Conservation (phyloP, 2,888 invertebrate species). For the Acleris laterana region DNA sequence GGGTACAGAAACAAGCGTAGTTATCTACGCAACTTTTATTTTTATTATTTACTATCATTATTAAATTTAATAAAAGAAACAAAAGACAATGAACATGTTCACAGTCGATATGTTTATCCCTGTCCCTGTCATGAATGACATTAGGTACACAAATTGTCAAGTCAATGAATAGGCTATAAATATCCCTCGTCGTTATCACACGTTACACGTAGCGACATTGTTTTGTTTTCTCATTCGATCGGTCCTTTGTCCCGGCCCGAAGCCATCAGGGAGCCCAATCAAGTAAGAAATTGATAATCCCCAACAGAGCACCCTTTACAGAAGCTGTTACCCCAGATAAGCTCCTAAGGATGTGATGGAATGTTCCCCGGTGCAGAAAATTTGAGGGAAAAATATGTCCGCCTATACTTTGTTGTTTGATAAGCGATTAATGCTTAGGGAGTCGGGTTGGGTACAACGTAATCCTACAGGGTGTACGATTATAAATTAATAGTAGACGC, state of each 20-base stretch:
- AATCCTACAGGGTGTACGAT: not conserved
- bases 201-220: slow-evolving; percentile 34
- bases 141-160: not conserved
- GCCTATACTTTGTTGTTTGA: slow-evolving; percentile 40
- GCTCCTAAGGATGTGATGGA: slow-evolving; percentile 67
- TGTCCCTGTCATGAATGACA: not conserved
- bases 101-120: not conserved
- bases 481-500: not conserved
- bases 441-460: not conserved
- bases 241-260: slow-evolving; percentile 68
- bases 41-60: no score
- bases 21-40: no score
- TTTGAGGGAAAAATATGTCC: slow-evolving; percentile 50
- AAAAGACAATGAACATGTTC: no score
- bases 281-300: slow-evolving; percentile 82
- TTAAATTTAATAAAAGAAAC: no score
- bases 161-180: not conserved
- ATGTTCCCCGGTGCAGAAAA: slow-evolving; percentile 62
- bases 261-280: slow-evolving; percentile 78
- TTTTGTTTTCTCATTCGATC: slow-evolving; percentile 53
- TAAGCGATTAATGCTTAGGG: not conserved
- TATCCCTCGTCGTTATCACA: not conserved
- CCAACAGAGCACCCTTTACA: slow-evolving; percentile 55
- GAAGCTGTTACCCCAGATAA: slow-evolving; percentile 69
- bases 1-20: no score